A percentile compares a stretch with the other conserved stretches of the same genome.
phyloP scores from a whole-genome alignment of 2,888 invertebrate species.

The Spicauda simplicius region DNA sequence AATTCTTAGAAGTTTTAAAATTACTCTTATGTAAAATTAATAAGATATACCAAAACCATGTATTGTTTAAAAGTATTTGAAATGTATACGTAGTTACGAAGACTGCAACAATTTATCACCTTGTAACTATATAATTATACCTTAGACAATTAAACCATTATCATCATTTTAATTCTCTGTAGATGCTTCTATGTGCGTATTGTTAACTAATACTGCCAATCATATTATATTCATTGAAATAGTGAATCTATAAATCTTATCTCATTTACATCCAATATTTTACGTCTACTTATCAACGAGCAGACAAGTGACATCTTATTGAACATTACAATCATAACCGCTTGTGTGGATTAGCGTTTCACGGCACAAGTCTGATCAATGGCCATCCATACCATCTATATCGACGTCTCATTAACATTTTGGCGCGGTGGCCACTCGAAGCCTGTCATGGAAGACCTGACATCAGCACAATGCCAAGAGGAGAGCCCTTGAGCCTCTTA shows the following conservation, averaged over 20 bases:
- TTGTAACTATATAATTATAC: too few species aligned
- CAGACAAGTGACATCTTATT: slow-evolving; percentile 35
- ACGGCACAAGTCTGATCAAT: slow-evolving; percentile 49
- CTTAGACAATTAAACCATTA: not conserved
- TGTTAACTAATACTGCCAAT: not conserved
- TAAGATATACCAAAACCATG: too few species aligned
- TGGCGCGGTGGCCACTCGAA: slow-evolving; percentile 61
- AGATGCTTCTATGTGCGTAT: not conserved
- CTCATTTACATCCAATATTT: slow-evolving; percentile 31
- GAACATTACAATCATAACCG: slow-evolving; percentile 33
- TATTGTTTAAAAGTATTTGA: too few species aligned
- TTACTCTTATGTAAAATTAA: too few species aligned
- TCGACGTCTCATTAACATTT: slow-evolving; percentile 63
- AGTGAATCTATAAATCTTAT: slow-evolving; percentile 21
- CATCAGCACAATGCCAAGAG: slow-evolving; percentile 67
- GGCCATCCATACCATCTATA: slow-evolving; percentile 42
- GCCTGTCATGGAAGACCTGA: slow-evolving; percentile 60
- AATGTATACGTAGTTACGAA: too few species aligned
- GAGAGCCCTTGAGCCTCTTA: slow-evolving; percentile 76
- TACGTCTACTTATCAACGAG: slow-evolving; percentile 28
- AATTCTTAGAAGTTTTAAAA: too few species aligned
- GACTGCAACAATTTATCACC: too few species aligned
- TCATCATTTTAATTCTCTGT: not conserved
- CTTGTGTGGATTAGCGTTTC: slow-evolving; percentile 37
- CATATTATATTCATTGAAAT: not conserved